Evolutionary conservation across 2,888 invertebrate genomes (phyloP).

Genomic region (Acanthopleura granulata): DNA sequence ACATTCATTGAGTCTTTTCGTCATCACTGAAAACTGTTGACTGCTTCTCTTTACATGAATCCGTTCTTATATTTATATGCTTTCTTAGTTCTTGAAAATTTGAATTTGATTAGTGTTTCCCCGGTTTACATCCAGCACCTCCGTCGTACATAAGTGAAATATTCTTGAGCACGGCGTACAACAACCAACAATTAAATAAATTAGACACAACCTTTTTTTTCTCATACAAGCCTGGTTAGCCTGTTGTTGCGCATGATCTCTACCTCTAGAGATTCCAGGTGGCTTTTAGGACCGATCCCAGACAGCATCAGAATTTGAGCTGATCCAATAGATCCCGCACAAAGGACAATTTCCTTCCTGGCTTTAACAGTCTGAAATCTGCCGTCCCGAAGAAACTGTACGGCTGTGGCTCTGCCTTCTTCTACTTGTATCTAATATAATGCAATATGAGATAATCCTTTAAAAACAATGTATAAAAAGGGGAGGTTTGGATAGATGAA

Average conservation of each 20-base stretch:
- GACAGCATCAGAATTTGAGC: slow-evolving; percentile 67
- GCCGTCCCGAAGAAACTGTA: slow-evolving; percentile 53
- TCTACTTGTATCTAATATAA: slow-evolving; percentile 49
- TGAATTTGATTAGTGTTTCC: too few relatives aligned
- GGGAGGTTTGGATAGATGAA: too few relatives aligned
- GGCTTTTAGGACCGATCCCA: slow-evolving; percentile 66
- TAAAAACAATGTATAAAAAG: too few relatives aligned
- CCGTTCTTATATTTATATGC: too few relatives aligned
- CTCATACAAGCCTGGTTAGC: slow-evolving; percentile 72
- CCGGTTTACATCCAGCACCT: too few relatives aligned
- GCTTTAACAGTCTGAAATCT: slow-evolving; percentile 47
- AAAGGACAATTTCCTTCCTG: slow-evolving; percentile 58
- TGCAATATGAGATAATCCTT: background rate
- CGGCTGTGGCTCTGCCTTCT: slow-evolving; percentile 51
- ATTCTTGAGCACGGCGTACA: too few relatives aligned
- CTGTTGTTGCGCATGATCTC: background rate
- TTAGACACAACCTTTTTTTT: slow-evolving; percentile 18
- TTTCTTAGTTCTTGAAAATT: too few relatives aligned
- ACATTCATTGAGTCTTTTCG: too few relatives aligned
- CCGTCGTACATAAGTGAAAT: too few relatives aligned
- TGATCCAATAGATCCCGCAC: slow-evolving; percentile 68
- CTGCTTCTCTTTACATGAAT: too few relatives aligned
- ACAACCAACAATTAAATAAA: too few relatives aligned
- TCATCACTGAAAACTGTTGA: too few relatives aligned
- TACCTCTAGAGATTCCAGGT: slow-evolving; percentile 62